Conservation (phyloP, 2,888 invertebrate genomes). For the Papilio demoleus region DNA sequence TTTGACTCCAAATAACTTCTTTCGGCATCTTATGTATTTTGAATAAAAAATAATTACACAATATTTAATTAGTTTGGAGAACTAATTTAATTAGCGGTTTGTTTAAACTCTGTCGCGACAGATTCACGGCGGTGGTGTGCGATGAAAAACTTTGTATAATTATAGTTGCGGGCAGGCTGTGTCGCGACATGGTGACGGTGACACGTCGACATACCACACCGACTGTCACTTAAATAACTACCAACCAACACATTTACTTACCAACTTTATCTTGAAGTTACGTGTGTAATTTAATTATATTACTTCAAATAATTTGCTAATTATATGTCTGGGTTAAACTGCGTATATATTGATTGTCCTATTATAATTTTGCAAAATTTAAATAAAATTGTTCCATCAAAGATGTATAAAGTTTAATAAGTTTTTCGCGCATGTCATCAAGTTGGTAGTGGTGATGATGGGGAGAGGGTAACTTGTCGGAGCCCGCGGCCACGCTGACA, state of each 20-base stretch:
- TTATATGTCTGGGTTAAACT: not conserved
- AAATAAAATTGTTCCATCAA: not conserved
- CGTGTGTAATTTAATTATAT: not conserved
- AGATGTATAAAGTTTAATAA: constrained; percentile 1
- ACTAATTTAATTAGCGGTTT: constrained; percentile 31
- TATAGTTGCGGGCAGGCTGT: constrained; percentile 29
- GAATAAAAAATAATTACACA: too few species aligned
- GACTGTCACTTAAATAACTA: not conserved
- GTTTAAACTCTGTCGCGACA: constrained; percentile 22
- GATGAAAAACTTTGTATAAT: constrained; percentile 33
- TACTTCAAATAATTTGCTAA: not conserved
- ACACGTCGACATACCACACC: constrained; percentile 12
- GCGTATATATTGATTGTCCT: too few species aligned
- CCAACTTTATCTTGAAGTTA: too few species aligned
- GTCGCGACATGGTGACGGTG: not conserved
- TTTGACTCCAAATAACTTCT: too few species aligned
- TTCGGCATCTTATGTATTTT: too few species aligned
- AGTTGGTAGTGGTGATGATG: not conserved
- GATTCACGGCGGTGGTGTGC: constrained; percentile 23
- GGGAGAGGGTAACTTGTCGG: not conserved
- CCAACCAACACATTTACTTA: not conserved
- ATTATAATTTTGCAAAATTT: not conserved
- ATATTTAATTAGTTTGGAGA: not conserved
- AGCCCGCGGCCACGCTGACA: constrained; percentile 23
- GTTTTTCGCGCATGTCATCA: not conserved